Base-by-base conservation (phyloP, 1,140 invertebrate species). In the Drosophila chauvacae region DNA sequence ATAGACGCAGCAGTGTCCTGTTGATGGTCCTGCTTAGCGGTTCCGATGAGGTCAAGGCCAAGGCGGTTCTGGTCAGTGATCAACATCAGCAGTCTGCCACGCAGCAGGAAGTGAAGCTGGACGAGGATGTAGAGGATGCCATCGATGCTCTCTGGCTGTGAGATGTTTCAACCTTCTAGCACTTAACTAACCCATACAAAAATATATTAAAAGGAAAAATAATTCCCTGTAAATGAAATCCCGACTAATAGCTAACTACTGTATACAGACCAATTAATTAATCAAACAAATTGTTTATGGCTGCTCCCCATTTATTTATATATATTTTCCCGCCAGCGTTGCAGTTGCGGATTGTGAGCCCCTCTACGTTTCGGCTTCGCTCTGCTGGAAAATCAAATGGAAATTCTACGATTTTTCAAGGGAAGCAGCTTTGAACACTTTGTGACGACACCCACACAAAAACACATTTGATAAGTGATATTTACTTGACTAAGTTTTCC, bases 141-240 rank as follows among this genome's bases (percentile, higher is more conserved):
- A 85, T 88, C 53, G 85, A 88, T 63, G 85, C 85, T 42, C 61
- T 88, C 33, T 88, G 85, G 85, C 78, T 88, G 60, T 88, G 72
- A 80, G 51, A 51, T 5, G 35, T 28, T 23, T 42, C 7, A 33
- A 13, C 47, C 23, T 23, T 48, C 50, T 51, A 51, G 28, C 23
- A 26, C 35, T 20, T 11, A 18, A 30, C 10, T 51, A 51, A 33
- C 30, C n/a, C 39, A 23, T 47, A 45, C 14, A 16, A 5, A 28
- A 11, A n/a, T 13, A 28, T 1, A n/a, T 7, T 9, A 11, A 11
- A 28, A 6, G n/a, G 1, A 47, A 26, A 14, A n/a, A 37, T 18
- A 37, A 37, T 23, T 35, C 41, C 37, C 51, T 48, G 62, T 66
- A 66, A 41, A 76, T 77, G 23, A 44, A 47, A 20, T 53, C 70